phyloP scores from a whole-genome alignment of 2,888 invertebrate genomes.

The Bellardia pandia region DNA sequence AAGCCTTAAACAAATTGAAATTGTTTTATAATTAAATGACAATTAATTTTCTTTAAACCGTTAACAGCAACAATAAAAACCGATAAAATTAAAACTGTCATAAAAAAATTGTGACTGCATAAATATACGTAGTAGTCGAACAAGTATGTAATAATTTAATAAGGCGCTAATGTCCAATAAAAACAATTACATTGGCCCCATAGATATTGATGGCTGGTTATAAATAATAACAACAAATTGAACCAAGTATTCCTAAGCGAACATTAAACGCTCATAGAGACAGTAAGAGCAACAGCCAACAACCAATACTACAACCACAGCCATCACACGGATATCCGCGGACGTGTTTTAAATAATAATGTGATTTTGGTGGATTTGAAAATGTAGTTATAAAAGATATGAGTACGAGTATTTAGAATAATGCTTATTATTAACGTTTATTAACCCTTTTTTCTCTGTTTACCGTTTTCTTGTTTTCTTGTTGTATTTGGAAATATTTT shows the following conservation, averaged over 20 bases:
- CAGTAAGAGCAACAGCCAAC: slow-evolving; percentile 12
- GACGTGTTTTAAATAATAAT: slow-evolving; percentile 62
- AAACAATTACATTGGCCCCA: slow-evolving; percentile 46
- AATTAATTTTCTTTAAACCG: not conserved
- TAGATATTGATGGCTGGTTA: slow-evolving; percentile 13
- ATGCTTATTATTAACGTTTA: not conserved
- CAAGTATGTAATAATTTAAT: slow-evolving; percentile 52
- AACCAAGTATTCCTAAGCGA: slow-evolving; percentile 9
- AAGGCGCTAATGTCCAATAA: slow-evolving; percentile 66
- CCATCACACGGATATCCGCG: slow-evolving; percentile 66
- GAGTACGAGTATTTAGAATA: not conserved
- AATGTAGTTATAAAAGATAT: not conserved
- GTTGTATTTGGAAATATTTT: not conserved
- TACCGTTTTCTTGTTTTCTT: not conserved
- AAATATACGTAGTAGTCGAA: not conserved
- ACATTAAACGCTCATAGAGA: not conserved
- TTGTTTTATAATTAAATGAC: not conserved
- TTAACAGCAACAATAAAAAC: not conserved
- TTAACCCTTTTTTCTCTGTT: not conserved
- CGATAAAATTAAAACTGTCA: not conserved
- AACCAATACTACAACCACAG: not conserved
- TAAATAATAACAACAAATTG: slow-evolving; percentile 13
- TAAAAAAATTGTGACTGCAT: not conserved
- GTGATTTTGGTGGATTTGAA: slow-evolving; percentile 10
- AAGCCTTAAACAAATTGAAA: not conserved